A percentile compares a stretch with the other conserved stretches of the same genome.
phyloP scores from a whole-genome alignment of 2,797 vertebrate genomes.

The Peromyscus attwateri region DNA sequence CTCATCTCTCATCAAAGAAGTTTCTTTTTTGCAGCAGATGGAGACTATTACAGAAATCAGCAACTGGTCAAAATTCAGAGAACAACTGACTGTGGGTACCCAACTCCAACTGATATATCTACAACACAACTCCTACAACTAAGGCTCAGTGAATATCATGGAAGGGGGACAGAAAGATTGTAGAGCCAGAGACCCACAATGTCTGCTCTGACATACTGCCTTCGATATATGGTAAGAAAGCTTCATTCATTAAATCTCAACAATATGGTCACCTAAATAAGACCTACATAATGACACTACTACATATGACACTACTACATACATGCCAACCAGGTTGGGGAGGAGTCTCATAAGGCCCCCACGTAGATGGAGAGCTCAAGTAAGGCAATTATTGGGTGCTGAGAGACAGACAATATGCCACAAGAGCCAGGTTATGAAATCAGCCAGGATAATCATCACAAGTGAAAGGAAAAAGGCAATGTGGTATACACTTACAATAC shows the following conservation, averaged over 20 bases:
- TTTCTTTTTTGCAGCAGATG: neutral
- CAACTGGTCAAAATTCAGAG: neutral
- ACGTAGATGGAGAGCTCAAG: neutral
- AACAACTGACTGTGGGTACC: neutral
- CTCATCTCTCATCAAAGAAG: neutral
- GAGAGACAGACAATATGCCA: neutral
- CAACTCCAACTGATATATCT: neutral
- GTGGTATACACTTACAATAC: neutral
- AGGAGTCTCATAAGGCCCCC: neutral
- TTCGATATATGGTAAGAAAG: neutral
- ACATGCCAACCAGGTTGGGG: too few relatives aligned
- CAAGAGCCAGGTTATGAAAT: neutral
- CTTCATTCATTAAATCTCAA: neutral
- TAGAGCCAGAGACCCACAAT: neutral
- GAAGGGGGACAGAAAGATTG: neutral
- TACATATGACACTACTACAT: neutral
- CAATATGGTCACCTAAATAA: neutral
- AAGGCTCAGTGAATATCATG: neutral
- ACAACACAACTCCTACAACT: neutral
- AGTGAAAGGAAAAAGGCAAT: neutral
- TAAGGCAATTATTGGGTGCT: neutral
- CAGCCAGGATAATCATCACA: neutral
- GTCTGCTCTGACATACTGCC: neutral
- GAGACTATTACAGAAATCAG: neutral
- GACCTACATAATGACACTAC: neutral